phyloP scores from a whole-genome alignment of 2,888 invertebrate species.

The Automeris io region DNA sequence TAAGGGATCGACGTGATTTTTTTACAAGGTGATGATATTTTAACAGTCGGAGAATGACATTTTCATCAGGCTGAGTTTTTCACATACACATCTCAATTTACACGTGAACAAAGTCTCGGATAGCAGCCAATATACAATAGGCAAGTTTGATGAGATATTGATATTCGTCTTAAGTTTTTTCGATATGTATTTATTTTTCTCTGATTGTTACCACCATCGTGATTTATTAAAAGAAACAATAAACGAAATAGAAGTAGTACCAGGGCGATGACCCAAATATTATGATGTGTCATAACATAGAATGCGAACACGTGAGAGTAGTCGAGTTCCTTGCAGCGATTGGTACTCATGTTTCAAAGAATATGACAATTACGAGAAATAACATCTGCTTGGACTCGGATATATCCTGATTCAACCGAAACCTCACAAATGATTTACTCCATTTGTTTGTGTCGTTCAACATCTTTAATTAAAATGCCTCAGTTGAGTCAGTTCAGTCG shows the following conservation, averaged over 20 bases:
- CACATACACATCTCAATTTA: too few relatives aligned
- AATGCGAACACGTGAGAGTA: conserved; percentile 5
- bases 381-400: conserved; percentile 43
- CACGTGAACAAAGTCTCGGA: too few relatives aligned
- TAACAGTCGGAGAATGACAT: too few relatives aligned
- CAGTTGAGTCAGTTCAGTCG: conserved; percentile 39
- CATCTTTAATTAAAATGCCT: conserved; percentile 58
- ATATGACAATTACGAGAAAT: conserved; percentile 13
- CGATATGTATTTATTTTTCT: too few relatives aligned
- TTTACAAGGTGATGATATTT: too few relatives aligned
- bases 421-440: conserved; percentile 49
- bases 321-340: neutral
- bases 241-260: conserved; percentile 8
- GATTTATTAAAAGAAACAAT: conserved; percentile 4
- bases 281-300: conserved; percentile 7
- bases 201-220: neutral
- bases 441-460: conserved; percentile 37
- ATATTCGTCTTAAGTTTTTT: too few relatives aligned
- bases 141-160: too few relatives aligned
- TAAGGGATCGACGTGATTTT: too few relatives aligned
- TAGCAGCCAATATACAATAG: too few relatives aligned
- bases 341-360: conserved; percentile 3
- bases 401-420: conserved; percentile 72
- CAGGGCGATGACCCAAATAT: conserved; percentile 13
- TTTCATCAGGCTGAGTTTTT: too few relatives aligned